Evolutionary conservation across 2,797 vertebrate species (phyloP).

Genomic region (Xenentodon cancila): DNA sequence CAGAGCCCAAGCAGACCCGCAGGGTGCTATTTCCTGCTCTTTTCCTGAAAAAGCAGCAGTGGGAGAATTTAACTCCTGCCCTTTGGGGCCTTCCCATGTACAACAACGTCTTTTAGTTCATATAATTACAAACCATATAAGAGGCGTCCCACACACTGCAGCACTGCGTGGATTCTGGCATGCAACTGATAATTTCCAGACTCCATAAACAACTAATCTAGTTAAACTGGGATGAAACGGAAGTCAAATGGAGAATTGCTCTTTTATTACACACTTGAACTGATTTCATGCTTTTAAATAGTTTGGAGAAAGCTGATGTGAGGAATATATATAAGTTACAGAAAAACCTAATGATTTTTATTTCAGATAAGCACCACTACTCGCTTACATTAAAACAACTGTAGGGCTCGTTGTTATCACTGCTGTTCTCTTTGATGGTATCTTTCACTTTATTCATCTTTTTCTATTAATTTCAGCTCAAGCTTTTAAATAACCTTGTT

Average conservation of each 20-base stretch:
- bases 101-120: slow-evolving; percentile 25
- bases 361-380: slow-evolving; percentile 27
- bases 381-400: slow-evolving; percentile 15
- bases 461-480: slow-evolving; percentile 21
- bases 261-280: slow-evolving; percentile 11
- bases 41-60: slow-evolving; percentile 45
- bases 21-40: slow-evolving; percentile 40
- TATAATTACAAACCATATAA: slow-evolving; percentile 55
- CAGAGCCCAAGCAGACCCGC: slow-evolving; percentile 46
- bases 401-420: slow-evolving; percentile 30
- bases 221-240: slow-evolving; percentile 11
- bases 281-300: slow-evolving; percentile 4
- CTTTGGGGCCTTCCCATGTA: slow-evolving; percentile 51
- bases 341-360: not conserved
- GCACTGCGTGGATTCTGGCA: slow-evolving; percentile 35
- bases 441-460: slow-evolving; percentile 51
- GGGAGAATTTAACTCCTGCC: slow-evolving; percentile 49
- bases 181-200: slow-evolving; percentile 33
- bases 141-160: slow-evolving; percentile 34
- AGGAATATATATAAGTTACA: slow-evolving; percentile 5
- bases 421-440: slow-evolving; percentile 50
- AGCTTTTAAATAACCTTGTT: slow-evolving; percentile 20
- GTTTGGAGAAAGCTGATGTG: slow-evolving; percentile 12
- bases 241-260: slow-evolving; percentile 3
- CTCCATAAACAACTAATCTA: slow-evolving; percentile 42